Evolutionary conservation across 2,113 vertebrate species (phyloP).

Genomic region (Lepus europaeus): DNA sequence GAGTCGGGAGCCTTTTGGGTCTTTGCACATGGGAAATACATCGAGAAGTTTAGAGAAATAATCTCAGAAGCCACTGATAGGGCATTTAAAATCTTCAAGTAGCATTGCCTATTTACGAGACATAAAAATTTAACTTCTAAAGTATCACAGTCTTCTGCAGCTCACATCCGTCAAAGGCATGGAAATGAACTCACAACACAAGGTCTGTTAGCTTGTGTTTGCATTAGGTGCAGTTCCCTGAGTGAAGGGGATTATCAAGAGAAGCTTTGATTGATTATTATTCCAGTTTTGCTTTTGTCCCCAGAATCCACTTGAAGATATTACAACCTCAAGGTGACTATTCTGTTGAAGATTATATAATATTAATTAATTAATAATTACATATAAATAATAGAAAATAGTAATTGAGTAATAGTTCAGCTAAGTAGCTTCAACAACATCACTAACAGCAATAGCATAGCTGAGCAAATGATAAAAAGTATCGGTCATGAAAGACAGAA

Average conservation of each 20-base stretch:
- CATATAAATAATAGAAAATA: conserved; percentile 79
- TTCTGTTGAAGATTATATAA: conserved; percentile 77
- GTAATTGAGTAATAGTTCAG: conserved; percentile 79
- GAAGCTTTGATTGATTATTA: conserved; percentile 49
- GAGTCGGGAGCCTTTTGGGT: not conserved
- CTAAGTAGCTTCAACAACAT: conserved; percentile 74
- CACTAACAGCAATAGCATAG: conserved; percentile 60
- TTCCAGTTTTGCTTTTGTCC: conserved; percentile 58
- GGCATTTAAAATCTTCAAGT: not conserved
- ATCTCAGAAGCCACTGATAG: not conserved
- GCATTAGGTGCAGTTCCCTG: not conserved
- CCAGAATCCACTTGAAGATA: conserved; percentile 69
- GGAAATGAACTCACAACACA: not conserved
- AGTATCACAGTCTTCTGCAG: not conserved
- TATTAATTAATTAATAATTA: conserved; percentile 82
- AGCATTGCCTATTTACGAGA: not conserved
- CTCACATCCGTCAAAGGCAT: not conserved
- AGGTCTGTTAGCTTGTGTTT: not conserved
- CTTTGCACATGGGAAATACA: not conserved
- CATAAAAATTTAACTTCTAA: not conserved
- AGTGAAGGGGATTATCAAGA: not conserved
- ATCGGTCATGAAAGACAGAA: conserved; percentile 63
- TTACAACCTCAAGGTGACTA: conserved; percentile 74
- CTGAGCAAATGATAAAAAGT: conserved; percentile 72
- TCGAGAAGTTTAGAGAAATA: conserved; percentile 15